Base-by-base conservation (phyloP, 2,888 invertebrate species). In the Nomada hirtipes region DNA sequence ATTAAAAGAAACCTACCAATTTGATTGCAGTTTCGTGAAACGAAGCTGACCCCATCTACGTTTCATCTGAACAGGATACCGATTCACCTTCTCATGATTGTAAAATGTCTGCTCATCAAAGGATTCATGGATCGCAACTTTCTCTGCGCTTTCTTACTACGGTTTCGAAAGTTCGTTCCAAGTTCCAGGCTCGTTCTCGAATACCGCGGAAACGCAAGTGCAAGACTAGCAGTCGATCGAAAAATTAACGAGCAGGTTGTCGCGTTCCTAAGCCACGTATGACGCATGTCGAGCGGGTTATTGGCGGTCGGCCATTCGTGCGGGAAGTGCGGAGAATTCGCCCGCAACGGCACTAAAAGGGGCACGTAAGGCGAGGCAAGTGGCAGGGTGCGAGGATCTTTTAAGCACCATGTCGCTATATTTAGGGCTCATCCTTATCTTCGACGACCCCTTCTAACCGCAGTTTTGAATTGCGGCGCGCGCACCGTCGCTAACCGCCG, bases 381-480 rank as follows among this genome's bases (percentile, higher is more conserved):
- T 71, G 59, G 71, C 47, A 18, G 50, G 81, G 65, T 59, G 55
- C 42, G 77, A 63, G 73, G 70, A 83, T 85, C 81, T 77, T 88
- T 87, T 88, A 86, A 87, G 81, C 77, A 86, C 80, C 67, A 71
- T 80, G 85, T 86, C 85, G 82, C 88, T 88, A 86, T 87, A 88
- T 88, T 87, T 88, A 88, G 80, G 79, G 79, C 82, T 83, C 84
- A 81, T 88, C 86, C 86, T 88, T 89, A 88, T 86, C 87, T 83
- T 79, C 81, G 64, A 74, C 86, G 84, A 84, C 81, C 84, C 85
- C 86, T 87, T 84, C 89, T 88, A 88, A 89, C 87, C 90, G 81
- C 88, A 89, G 88, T 91, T 91, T 91, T 90, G 89, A 92, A 91
- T 90, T 84, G 88, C 85, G 87, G 85, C 91, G 89, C 88, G 89